A percentile compares a stretch with the other conserved stretches of the same genome.
phyloP scores from a whole-genome alignment of 2,113 vertebrate genomes.

The Corythaixoides concolor region DNA sequence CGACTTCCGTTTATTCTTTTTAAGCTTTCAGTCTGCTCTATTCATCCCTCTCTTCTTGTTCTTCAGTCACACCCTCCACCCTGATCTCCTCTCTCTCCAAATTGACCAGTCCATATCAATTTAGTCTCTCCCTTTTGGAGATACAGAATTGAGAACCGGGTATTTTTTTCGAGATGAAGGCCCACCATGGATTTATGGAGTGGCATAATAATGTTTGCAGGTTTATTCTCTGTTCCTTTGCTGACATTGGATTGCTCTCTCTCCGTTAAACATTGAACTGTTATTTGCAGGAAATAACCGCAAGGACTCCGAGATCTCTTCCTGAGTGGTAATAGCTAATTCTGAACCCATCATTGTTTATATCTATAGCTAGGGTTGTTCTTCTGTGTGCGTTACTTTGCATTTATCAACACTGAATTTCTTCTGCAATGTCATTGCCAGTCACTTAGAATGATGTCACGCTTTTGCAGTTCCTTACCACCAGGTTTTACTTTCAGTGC shows the following conservation, averaged over 20 bases:
- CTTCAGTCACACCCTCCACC: background rate
- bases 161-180: background rate
- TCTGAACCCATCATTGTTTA: background rate
- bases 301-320: background rate
- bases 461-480: background rate
- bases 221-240: background rate
- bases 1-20: background rate
- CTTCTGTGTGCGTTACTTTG: background rate
- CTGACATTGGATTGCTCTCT: background rate
- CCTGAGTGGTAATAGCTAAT: background rate
- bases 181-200: background rate
- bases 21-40: background rate
- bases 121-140: background rate
- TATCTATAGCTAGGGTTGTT: background rate
- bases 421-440: background rate
- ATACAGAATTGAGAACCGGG: background rate
- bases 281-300: background rate
- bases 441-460: background rate
- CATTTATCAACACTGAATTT: background rate
- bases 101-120: fast-evolving
- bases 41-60: background rate
- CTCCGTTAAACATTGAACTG: background rate
- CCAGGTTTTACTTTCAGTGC: background rate
- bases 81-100: background rate
- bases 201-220: background rate